These are phyloP conservation scores for Epinephelus awoara DNA, from an alignment of 2,797 vertebrate species.

Conservation along the genomic window DNA sequence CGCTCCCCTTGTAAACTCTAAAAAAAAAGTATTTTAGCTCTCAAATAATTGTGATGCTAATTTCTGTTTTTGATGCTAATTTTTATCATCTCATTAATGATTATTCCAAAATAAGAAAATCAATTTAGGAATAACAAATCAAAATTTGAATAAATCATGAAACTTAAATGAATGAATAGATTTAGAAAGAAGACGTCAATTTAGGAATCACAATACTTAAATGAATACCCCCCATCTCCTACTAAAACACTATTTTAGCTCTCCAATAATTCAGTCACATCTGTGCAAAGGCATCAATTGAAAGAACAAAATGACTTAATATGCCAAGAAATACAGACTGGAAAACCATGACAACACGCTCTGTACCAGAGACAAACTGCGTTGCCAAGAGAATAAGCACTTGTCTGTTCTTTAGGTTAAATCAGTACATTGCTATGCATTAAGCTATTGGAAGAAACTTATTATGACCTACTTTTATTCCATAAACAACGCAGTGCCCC, in stretches of 20 bases:
- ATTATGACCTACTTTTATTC: neutral
- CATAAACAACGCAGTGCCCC: neutral
- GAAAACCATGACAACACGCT: neutral
- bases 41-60: neutral
- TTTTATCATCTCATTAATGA: too few species aligned
- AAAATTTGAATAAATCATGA: too few species aligned
- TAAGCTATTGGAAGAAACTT: neutral
- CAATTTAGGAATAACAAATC: too few species aligned
- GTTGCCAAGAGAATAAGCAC: neutral
- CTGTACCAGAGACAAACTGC: neutral
- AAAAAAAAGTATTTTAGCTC: neutral
- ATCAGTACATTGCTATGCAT: neutral
- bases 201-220: too few species aligned
- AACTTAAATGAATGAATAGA: too few species aligned
- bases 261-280: neutral
- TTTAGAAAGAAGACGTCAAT: too few species aligned
- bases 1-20: too few species aligned
- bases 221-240: too few species aligned
- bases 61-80: too few species aligned
- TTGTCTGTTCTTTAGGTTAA: neutral
- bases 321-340: neutral
- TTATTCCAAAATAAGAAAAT: too few species aligned
- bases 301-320: neutral
- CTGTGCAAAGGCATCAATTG: neutral
- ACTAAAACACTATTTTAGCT: too few species aligned